Evolutionary conservation across 2,113 vertebrate species (phyloP).

Genomic region (Rhipidura dahli): DNA sequence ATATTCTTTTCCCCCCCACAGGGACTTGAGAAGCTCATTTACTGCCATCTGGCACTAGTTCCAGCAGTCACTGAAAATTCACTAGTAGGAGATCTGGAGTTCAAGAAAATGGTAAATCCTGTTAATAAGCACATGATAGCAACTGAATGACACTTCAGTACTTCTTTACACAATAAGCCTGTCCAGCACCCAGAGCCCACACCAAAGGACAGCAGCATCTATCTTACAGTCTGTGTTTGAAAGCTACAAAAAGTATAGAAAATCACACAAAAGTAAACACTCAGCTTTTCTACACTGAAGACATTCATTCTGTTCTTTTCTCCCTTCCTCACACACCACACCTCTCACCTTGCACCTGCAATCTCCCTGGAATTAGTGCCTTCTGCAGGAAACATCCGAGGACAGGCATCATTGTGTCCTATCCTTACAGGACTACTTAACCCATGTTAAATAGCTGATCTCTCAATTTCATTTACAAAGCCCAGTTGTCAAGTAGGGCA

Average conservation of each 20-base stretch:
- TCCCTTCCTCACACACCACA: neutral
- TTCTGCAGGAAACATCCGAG: neutral
- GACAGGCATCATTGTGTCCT: neutral
- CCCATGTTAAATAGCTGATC: neutral
- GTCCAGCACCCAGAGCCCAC: neutral
- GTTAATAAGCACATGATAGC: neutral
- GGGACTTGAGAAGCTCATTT: neutral
- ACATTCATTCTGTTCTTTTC: neutral
- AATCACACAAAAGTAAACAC: neutral
- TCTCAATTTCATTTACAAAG: constrained; percentile 4
- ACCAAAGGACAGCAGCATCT: neutral
- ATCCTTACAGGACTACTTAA: neutral
- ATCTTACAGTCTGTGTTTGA: neutral
- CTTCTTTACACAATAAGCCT: neutral
- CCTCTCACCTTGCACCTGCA: neutral
- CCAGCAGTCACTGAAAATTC: neutral
- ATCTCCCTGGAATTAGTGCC: neutral
- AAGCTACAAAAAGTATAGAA: neutral
- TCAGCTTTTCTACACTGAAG: neutral
- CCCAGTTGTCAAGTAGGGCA: neutral
- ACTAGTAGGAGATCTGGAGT: neutral
- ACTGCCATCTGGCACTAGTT: neutral
- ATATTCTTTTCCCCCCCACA: neutral
- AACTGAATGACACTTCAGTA: neutral
- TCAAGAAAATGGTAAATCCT: neutral